phyloP scores from a whole-genome alignment of 1,140 invertebrate genomes.

The Sitodiplosis mosellana region DNA sequence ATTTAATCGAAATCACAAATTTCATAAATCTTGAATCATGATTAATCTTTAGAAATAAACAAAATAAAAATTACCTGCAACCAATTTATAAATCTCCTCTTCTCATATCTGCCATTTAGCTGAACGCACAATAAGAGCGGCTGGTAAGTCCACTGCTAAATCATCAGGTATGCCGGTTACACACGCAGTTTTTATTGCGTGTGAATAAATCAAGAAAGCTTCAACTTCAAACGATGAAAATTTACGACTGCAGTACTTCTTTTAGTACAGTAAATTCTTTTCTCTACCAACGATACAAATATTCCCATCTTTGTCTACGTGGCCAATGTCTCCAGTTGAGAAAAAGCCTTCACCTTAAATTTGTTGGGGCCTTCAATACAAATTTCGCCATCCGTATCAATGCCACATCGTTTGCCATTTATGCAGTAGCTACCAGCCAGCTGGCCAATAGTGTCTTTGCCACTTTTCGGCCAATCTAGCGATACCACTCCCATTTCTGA shows the following conservation, averaged over 20 bases:
- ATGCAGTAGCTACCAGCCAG: conserved; percentile 23
- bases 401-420: conserved; percentile 16
- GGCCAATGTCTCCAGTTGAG: conserved; percentile 46
- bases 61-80: conserved; percentile 9
- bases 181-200: conserved; percentile 19
- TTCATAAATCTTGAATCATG: too few relatives aligned
- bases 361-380: conserved; percentile 14
- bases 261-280: conserved; percentile 39
- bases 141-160: conserved; percentile 18
- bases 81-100: conserved; percentile 20
- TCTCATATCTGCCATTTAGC: conserved; percentile 14
- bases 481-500: not conserved
- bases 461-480: not conserved
- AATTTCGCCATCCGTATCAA: conserved; percentile 20
- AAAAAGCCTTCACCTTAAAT: conserved; percentile 38
- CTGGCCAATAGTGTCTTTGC: conserved; percentile 12
- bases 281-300: conserved; percentile 38
- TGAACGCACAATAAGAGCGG: conserved; percentile 18
- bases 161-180: conserved; percentile 21
- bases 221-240: conserved; percentile 23
- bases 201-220: conserved; percentile 16
- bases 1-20: too few relatives aligned
- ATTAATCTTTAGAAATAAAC: too few relatives aligned
- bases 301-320: conserved; percentile 32
- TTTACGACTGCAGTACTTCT: conserved; percentile 24